Conservation (phyloP, 2,113 vertebrate genomes). For the Charina bottae region DNA sequence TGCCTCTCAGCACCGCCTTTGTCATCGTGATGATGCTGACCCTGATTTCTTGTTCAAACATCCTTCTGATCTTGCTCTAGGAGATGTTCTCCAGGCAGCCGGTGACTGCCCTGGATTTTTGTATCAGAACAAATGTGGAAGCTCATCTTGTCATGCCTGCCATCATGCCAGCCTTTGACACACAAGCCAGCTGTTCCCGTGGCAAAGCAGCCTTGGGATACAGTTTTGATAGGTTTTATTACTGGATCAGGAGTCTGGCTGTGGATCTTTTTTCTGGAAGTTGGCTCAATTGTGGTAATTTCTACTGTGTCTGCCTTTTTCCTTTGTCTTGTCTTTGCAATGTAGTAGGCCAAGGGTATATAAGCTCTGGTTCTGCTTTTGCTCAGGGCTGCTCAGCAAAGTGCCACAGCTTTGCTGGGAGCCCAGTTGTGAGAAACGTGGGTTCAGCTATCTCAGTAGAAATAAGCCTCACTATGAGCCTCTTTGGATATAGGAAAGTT, state of each 20-base stretch:
- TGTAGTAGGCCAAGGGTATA: neutral
- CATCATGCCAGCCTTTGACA: neutral
- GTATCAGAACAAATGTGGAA: neutral
- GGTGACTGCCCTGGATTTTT: neutral
- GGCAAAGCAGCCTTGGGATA: neutral
- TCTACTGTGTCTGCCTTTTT: neutral
- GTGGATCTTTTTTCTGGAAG: neutral
- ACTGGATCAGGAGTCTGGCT: neutral
- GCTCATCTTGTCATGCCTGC: neutral
- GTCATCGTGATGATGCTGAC: neutral
- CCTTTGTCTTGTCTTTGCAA: neutral
- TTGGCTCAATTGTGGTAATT: neutral
- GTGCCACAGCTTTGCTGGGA: no score
- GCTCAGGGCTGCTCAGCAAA: no score
- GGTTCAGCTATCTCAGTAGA: no score
- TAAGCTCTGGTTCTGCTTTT: neutral
- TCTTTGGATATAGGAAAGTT: no score
- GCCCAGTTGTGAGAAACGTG: no score
- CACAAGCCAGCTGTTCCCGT: neutral
- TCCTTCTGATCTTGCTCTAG: neutral
- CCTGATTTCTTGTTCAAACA: neutral
- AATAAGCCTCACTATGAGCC: no score
- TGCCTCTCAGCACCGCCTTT: neutral
- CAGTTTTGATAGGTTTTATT: neutral
- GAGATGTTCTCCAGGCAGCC: neutral